Evolutionary conservation across 1,140 invertebrate species (phyloP).

Genomic region (Micrasema minimum): DNA sequence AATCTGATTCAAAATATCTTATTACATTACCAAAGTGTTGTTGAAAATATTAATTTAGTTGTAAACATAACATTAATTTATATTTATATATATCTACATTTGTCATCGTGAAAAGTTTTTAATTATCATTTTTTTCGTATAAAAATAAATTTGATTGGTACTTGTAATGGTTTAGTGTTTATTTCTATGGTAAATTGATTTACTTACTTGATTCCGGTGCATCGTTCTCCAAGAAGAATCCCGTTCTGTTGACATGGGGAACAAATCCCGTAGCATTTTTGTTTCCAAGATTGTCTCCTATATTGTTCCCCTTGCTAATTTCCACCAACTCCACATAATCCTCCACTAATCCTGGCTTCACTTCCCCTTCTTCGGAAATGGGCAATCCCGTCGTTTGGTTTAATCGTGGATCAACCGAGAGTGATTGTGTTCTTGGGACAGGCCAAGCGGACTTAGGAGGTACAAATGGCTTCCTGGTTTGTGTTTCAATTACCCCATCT

Average conservation of each 20-base stretch:
- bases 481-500: conserved; percentile 19
- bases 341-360: conserved; percentile 9
- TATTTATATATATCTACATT: too few species aligned
- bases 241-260: conserved; percentile 43
- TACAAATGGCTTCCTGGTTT: conserved; percentile 44
- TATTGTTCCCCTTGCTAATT: conserved; percentile 21
- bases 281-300: conserved; percentile 17
- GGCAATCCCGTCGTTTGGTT: conserved; percentile 33
- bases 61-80: too few species aligned
- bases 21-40: too few species aligned
- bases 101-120: too few species aligned
- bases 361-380: conserved; percentile 4
- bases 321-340: conserved; percentile 50
- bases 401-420: conserved; percentile 42
- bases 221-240: conserved; percentile 49
- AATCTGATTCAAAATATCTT: too few species aligned
- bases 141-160: too few species aligned
- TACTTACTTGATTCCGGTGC: conserved; percentile 50
- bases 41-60: too few species aligned
- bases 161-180: too few species aligned
- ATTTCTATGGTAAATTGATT: too few species aligned
- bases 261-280: conserved; percentile 32
- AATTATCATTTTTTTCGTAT: too few species aligned
- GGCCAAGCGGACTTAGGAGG: conserved; percentile 51
- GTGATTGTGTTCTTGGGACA: conserved; percentile 45